Conservation (phyloP, 1,140 invertebrate genomes). For the Orius insidiosus region DNA sequence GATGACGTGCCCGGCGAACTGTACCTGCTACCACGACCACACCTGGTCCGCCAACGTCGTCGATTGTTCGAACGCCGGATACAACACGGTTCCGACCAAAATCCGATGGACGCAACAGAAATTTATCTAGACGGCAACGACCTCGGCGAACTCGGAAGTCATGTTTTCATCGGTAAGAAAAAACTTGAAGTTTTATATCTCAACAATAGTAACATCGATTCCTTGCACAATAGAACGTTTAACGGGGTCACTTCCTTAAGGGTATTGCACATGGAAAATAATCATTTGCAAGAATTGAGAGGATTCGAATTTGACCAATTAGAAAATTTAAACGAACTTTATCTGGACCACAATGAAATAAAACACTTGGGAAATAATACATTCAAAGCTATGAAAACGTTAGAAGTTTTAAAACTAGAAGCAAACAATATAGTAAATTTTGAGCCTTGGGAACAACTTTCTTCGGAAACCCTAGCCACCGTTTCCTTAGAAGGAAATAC, state of each 20-base stretch:
- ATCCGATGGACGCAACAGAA: slow-evolving; percentile 38
- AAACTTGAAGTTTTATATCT: slow-evolving; percentile 32
- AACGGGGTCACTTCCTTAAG: slow-evolving; percentile 31
- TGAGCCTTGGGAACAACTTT: slow-evolving; percentile 37
- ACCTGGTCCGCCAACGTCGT: slow-evolving; percentile 35
- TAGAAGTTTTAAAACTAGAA: slow-evolving; percentile 31
- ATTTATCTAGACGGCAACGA: slow-evolving; percentile 36
- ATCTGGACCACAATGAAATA: slow-evolving; percentile 32
- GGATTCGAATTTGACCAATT: slow-evolving; percentile 36
- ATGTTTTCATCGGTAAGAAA: slow-evolving; percentile 37
- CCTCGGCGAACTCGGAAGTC: slow-evolving; percentile 29
- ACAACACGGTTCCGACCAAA: slow-evolving; percentile 27
- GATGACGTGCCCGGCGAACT: slow-evolving; percentile 35
- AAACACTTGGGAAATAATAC: slow-evolving; percentile 28
- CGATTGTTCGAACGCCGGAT: slow-evolving; percentile 28
- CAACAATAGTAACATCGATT: slow-evolving; percentile 30
- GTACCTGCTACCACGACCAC: slow-evolving; percentile 34
- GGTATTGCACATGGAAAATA: slow-evolving; percentile 32
- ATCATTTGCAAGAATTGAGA: slow-evolving; percentile 28
- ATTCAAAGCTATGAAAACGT: slow-evolving; percentile 28
- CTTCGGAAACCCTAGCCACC: slow-evolving; percentile 34
- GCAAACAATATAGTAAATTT: slow-evolving; percentile 32
- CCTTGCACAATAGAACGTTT: slow-evolving; percentile 35
- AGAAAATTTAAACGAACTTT: slow-evolving; percentile 29
- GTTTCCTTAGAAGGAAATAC: slow-evolving; percentile 48